Evolutionary conservation across 2,888 invertebrate species (phyloP).

Genomic region (Caenorhabditis uteleia): DNA sequence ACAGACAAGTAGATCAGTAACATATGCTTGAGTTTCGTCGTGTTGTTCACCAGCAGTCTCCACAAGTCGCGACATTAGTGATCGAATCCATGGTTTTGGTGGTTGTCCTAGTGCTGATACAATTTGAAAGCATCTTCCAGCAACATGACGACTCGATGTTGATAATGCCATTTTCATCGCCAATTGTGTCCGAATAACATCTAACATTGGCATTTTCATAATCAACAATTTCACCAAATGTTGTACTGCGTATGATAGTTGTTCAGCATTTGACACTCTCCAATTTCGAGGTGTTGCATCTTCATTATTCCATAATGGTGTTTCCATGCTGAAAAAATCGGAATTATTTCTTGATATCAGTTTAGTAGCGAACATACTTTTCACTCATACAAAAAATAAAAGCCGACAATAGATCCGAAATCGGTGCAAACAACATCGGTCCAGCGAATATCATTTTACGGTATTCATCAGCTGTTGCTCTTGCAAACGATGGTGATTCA

Average conservation of each 20-base stretch:
- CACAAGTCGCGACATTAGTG: conserved; percentile 90
- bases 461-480: conserved; percentile 49
- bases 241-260: conserved; percentile 76
- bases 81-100: conserved; percentile 75
- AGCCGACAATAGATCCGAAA: conserved; percentile 58
- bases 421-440: conserved; percentile 51
- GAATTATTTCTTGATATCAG: neutral
- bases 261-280: conserved; percentile 90
- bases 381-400: conserved; percentile 63
- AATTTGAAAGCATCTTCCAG: conserved; percentile 88
- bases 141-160: conserved; percentile 95
- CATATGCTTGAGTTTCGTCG: conserved; percentile 80
- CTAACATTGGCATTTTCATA: conserved; percentile 86
- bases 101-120: conserved; percentile 62
- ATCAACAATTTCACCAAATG: conserved; percentile 72
- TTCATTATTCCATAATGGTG: conserved; percentile 94
- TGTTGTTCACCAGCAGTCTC: conserved; percentile 82
- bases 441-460: conserved; percentile 53
- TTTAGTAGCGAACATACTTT: conserved; percentile 49
- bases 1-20: conserved; percentile 87
- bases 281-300: conserved; percentile 96
- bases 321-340: conserved; percentile 58
- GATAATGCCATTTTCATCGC: conserved; percentile 92
- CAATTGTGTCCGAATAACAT: conserved; percentile 95
- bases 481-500: conserved; percentile 44